phyloP scores from a whole-genome alignment of 1,140 invertebrate genomes.

The Drosophila albomicans region DNA sequence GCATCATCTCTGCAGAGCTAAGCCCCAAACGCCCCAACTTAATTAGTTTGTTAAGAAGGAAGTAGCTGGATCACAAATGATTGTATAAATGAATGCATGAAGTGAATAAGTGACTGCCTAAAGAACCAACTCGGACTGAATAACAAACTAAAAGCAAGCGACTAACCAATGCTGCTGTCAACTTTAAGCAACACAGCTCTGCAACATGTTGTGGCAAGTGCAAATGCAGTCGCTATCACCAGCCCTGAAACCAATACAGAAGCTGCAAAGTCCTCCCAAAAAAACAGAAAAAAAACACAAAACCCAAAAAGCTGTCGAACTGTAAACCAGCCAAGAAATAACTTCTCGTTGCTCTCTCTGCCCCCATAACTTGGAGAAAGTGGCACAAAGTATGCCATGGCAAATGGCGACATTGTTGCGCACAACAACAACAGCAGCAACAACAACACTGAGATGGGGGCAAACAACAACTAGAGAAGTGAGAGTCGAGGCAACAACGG shows the following conservation, averaged over 20 bases:
- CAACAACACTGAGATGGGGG: conserved; percentile 13
- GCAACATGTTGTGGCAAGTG: conserved; percentile 32
- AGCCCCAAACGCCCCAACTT: conserved; percentile 65
- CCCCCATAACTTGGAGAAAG: conserved; percentile 63
- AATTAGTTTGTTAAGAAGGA: conserved; percentile 73
- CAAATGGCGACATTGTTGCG: conserved; percentile 79
- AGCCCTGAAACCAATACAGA: conserved; percentile 31
- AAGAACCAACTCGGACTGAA: neutral
- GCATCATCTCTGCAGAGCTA: conserved; percentile 24
- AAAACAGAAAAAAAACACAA: neutral
- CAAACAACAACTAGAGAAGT: neutral
- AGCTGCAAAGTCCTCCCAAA: conserved; percentile 24
- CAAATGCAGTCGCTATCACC: neutral
- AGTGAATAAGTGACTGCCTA: conserved; percentile 1
- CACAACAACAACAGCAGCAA: conserved; percentile 17
- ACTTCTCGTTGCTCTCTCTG: conserved; percentile 14
- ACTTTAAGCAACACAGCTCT: neutral
- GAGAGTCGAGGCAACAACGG: neutral
- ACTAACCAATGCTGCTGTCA: conserved; percentile 1
- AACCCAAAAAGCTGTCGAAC: neutral
- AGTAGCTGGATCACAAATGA: conserved; percentile 43
- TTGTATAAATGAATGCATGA: conserved; percentile 18
- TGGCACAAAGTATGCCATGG: conserved; percentile 76
- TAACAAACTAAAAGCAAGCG: neutral
- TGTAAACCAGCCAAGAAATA: conserved; percentile 1